Evolutionary conservation across 2,113 vertebrate species (phyloP), one percentile per base, ranked within the genome.

Genomic region (Paracyprichromis sp.): DNA sequence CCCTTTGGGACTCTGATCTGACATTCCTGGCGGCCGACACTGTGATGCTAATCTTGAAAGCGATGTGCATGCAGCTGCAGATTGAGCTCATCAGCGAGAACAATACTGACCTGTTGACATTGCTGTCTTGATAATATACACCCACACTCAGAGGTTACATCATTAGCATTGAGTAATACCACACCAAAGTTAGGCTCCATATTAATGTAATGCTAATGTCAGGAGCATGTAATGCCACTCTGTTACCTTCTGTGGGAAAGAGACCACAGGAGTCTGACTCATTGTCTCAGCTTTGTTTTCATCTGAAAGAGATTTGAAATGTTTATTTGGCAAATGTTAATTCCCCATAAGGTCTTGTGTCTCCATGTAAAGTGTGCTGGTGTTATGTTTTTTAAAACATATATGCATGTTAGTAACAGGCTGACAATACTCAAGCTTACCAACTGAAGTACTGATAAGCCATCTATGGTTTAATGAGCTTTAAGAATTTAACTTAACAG

Each of bases 11-110:
- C 26, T 76, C 61, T 45, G 81, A 90, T 56, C 81, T 80, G 87
- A 85, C 90, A 92, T 94, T 94, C 93, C 89, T 56, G 47, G 89
- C 89, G 57, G 80, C 17, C 79, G 59, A 86, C 83, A 94, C 76
- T 93, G 91, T 95, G 88, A 94, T 95, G 94, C 80, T 96, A 94
- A 97, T 96, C 94, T 90, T 61, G 52, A 63, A 84, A 91, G 90
- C 73, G 71, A 53, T 7, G 8, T 92, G 90, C 82, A 93, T 91
- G 89, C 86, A 93, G 89, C 86, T 92, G 94, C 79, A 94, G 92
- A 94, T 90, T 69, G 88, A 83, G 88, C 43, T 89, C 88, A 79
- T 87, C 69, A 84, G 66, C 2, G 26, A 88, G 88, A 80, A 96
- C 92, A 96, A 95, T 93, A 87, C 92, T 12, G 34, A 92, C 93